Evolutionary conservation across 2,888 invertebrate genomes (phyloP).

Genomic region (Colletes collaris): DNA sequence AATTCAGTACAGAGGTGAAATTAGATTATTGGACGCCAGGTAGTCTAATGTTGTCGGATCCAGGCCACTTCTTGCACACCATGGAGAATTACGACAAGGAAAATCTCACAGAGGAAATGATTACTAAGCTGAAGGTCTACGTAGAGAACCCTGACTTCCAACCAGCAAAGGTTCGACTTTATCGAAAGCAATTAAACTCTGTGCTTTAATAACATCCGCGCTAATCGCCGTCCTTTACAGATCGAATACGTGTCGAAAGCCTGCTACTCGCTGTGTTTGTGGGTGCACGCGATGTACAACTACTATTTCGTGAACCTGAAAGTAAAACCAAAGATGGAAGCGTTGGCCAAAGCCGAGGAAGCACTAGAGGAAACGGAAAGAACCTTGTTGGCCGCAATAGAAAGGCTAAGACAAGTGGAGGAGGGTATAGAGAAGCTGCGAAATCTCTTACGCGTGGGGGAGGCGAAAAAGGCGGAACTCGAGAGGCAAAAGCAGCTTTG

Average conservation of each 20-base stretch:
- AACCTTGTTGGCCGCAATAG: constrained; percentile 88
- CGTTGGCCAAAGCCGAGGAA: constrained; percentile 88
- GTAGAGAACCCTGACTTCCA: constrained; percentile 91
- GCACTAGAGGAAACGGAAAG: constrained; percentile 88
- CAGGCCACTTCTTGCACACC: constrained; percentile 91
- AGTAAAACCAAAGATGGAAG: constrained; percentile 95
- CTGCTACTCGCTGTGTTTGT: constrained; percentile 92
- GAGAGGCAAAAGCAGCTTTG: constrained; percentile 91
- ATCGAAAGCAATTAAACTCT: neutral
- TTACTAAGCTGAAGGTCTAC: constrained; percentile 91
- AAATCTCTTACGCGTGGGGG: constrained; percentile 88
- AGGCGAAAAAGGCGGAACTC: constrained; percentile 88
- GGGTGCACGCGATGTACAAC: constrained; percentile 96
- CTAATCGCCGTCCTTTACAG: constrained; percentile 39
- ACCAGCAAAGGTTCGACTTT: constrained; percentile 83
- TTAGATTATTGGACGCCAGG: constrained; percentile 96
- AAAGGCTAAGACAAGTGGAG: constrained; percentile 90
- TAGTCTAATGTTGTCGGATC: constrained; percentile 91
- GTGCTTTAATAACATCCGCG: too few relatives aligned
- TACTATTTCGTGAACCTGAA: constrained; percentile 93
- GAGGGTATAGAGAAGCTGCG: constrained; percentile 91
- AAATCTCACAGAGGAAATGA: constrained; percentile 91
- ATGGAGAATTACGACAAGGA: constrained; percentile 95
- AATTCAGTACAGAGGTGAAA: constrained; percentile 90
- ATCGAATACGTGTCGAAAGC: constrained; percentile 88